phyloP scores from a whole-genome alignment of 1,140 invertebrate genomes.

The Cyclargus thomasi region DNA sequence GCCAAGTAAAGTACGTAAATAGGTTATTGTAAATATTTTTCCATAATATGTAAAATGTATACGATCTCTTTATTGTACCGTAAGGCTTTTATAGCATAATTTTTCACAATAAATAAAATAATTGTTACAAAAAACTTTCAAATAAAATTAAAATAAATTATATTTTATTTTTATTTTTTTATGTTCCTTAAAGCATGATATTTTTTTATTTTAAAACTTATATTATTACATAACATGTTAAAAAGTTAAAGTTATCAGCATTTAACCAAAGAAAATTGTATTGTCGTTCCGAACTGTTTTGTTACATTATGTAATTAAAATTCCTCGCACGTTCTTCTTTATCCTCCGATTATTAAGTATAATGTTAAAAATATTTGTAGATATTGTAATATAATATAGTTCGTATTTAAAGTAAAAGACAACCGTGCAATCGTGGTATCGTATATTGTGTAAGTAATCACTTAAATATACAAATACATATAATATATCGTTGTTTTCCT shows the following conservation, averaged over 20 bases:
- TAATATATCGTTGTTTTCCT: constrained; percentile 35
- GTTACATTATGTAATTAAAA: not conserved
- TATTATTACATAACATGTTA: too few relatives aligned
- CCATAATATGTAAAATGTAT: constrained; percentile 21
- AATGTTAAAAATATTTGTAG: constrained; percentile 50
- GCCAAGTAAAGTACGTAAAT: constrained; percentile 9
- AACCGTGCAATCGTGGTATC: constrained; percentile 61
- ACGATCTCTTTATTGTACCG: constrained; percentile 11
- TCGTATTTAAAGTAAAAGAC: constrained; percentile 56
- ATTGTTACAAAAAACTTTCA: not conserved
- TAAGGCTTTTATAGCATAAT: constrained; percentile 3
- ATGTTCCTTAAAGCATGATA: too few relatives aligned
- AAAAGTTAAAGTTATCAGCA: too few relatives aligned
- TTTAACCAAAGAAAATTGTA: not conserved
- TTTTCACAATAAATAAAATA: not conserved
- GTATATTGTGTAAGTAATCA: constrained; percentile 50
- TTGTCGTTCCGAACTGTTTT: too few relatives aligned
- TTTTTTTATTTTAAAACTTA: too few relatives aligned
- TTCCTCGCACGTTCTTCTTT: not conserved
- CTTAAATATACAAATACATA: constrained; percentile 63
- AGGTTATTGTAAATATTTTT: constrained; percentile 23
- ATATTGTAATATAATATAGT: constrained; percentile 50
- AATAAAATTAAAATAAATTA: too few relatives aligned
- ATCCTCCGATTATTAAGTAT: constrained; percentile 30
- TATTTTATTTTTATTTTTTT: too few relatives aligned